phyloP scores from a whole-genome alignment of 2,113 vertebrate species.

The Catharus minimus region DNA sequence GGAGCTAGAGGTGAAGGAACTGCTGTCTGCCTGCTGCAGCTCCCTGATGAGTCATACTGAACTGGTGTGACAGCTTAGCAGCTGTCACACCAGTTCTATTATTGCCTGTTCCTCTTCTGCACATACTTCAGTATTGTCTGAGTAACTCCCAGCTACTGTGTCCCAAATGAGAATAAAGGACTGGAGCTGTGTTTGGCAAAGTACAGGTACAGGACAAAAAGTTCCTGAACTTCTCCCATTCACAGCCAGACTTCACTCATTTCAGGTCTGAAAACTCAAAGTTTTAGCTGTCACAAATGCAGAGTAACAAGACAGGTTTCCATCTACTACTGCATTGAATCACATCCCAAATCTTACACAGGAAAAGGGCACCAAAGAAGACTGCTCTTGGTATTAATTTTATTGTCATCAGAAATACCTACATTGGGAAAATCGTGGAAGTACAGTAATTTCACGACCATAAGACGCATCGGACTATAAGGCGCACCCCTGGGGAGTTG shows the following conservation, averaged over 20 bases:
- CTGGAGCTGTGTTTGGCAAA: not conserved
- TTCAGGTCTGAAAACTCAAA: not conserved
- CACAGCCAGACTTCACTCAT: not conserved
- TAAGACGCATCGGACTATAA: too few relatives aligned
- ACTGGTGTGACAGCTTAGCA: not conserved
- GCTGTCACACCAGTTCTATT: not conserved
- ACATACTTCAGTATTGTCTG: not conserved
- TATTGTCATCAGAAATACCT: not conserved
- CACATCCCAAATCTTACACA: not conserved
- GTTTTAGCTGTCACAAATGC: not conserved
- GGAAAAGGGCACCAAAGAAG: not conserved
- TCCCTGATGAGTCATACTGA: not conserved
- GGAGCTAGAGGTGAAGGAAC: not conserved
- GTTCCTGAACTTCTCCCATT: not conserved
- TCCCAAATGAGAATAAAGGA: not conserved
- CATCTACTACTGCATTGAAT: not conserved
- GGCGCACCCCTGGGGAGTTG: too few relatives aligned
- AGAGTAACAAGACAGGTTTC: not conserved
- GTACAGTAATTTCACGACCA: too few relatives aligned
- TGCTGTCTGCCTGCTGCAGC: not conserved
- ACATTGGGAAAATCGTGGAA: not conserved
- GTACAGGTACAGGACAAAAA: not conserved
- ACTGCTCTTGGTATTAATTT: not conserved
- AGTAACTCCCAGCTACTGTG: not conserved
- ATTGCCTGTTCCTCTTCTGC: not conserved